Conservation (phyloP, 35 echinoderm and acorn worm genomes). For the Apostichopus californicus region DNA sequence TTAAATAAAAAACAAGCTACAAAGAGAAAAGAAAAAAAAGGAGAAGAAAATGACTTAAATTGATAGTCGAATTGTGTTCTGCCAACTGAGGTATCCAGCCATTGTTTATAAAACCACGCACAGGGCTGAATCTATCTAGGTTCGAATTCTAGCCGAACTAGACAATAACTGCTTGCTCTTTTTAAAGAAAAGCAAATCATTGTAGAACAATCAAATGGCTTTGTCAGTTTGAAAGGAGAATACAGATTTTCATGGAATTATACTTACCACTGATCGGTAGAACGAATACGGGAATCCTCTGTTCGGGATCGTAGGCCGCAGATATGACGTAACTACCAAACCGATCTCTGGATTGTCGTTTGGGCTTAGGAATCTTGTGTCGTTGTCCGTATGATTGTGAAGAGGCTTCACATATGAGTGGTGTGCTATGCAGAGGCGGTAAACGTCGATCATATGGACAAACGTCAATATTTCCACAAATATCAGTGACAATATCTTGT, state of each 20-base stretch:
- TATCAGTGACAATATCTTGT: not conserved
- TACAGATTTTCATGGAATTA: not conserved
- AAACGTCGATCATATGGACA: not conserved
- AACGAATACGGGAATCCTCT: not conserved
- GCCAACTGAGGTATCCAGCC: too few relatives aligned
- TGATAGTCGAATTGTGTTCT: too few relatives aligned
- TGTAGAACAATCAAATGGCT: too few relatives aligned
- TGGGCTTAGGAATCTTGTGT: not conserved
- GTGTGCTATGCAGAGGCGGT: not conserved
- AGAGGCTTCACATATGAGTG: not conserved
- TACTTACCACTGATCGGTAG: slow-evolving; percentile 4
- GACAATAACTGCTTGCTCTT: too few relatives aligned
- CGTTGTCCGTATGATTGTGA: not conserved
- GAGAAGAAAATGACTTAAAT: too few relatives aligned
- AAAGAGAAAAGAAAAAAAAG: too few relatives aligned
- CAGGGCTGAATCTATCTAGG: too few relatives aligned
- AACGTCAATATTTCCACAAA: not conserved
- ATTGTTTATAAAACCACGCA: too few relatives aligned
- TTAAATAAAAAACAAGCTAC: too few relatives aligned
- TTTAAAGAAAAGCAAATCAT: too few relatives aligned
- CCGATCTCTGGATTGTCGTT: not conserved
- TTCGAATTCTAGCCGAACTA: too few relatives aligned
- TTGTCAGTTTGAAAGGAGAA: too few relatives aligned
- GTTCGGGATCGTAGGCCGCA: not conserved
- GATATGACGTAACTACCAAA: slow-evolving; percentile 28